phyloP scores from a whole-genome alignment of 1,140 invertebrate genomes.

The Drosophila burlai region DNA sequence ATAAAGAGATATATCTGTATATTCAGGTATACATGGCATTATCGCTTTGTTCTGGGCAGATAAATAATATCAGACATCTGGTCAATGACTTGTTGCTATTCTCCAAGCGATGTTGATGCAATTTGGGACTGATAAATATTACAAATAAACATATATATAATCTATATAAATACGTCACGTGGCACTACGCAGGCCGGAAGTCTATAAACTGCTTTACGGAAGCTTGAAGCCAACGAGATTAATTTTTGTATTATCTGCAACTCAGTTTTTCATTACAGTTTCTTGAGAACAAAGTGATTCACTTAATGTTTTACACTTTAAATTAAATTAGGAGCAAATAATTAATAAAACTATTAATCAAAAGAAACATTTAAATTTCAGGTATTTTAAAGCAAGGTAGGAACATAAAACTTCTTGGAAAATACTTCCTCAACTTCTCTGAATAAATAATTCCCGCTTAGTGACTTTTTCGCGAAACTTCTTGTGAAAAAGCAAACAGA shows the following conservation, averaged over 20 bases:
- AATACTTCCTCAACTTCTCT: not conserved
- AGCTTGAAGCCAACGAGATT: not conserved
- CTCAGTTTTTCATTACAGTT: not conserved
- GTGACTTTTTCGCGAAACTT: not conserved
- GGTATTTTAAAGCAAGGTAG: not conserved
- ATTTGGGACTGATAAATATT: slow-evolving; percentile 21
- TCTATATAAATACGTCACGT: slow-evolving; percentile 6
- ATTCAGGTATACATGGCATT: not conserved
- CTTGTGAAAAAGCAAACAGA: not conserved
- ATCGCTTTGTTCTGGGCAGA: slow-evolving; percentile 9
- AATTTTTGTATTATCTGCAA: not conserved
- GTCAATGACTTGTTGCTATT: slow-evolving; percentile 28
- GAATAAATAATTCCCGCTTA: not conserved
- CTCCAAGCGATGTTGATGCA: slow-evolving; percentile 6
- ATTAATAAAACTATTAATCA: not conserved
- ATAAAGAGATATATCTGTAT: slow-evolving; percentile 9
- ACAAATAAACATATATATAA: not conserved
- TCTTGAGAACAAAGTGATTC: not conserved
- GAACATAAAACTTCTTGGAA: not conserved
- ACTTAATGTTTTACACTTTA: not conserved
- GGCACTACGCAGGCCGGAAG: slow-evolving; percentile 31
- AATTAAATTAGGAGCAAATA: not conserved
- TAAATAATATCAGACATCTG: slow-evolving; percentile 22
- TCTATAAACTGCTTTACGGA: slow-evolving; percentile 12
- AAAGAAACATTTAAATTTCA: not conserved